These are phyloP conservation scores for Dryas iulia DNA, from an alignment of 1,140 invertebrate genomes.

Conservation along the genomic window DNA sequence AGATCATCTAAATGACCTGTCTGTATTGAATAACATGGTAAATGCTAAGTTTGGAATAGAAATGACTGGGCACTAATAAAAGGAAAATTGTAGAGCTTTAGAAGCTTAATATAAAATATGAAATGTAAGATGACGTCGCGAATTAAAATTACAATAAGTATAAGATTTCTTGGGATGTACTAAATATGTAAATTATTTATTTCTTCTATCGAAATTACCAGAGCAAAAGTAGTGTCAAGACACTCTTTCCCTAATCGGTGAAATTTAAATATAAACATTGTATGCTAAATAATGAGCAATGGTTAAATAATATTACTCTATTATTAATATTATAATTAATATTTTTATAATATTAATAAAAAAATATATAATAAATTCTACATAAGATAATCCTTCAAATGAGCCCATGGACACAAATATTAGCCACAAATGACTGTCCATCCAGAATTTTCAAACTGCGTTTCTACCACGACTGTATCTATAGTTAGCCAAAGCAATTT, in stretches of 20 bases:
- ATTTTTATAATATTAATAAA: neutral
- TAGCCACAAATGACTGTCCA: neutral
- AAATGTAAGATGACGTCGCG: too few relatives aligned
- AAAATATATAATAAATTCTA: neutral
- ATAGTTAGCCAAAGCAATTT: neutral
- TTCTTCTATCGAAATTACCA: too few relatives aligned
- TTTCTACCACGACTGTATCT: neutral
- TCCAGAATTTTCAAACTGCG: neutral
- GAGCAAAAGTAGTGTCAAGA: too few relatives aligned
- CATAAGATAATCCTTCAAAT: neutral
- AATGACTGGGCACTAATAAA: neutral
- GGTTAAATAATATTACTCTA: too few relatives aligned
- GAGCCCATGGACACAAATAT: neutral
- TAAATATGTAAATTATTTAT: too few relatives aligned
- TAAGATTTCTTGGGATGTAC: too few relatives aligned
- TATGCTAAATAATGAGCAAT: too few relatives aligned
- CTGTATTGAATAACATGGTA: neutral
- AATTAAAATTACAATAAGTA: too few relatives aligned
- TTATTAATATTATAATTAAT: neutral
- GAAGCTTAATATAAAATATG: too few relatives aligned
- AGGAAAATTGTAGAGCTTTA: neutral
- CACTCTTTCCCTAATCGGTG: too few relatives aligned
- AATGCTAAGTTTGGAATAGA: neutral
- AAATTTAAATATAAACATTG: too few relatives aligned
- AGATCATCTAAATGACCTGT: conserved; percentile 1